Evolutionary conservation across 2,888 invertebrate genomes (phyloP).

Genomic region (Adela reaumurella): DNA sequence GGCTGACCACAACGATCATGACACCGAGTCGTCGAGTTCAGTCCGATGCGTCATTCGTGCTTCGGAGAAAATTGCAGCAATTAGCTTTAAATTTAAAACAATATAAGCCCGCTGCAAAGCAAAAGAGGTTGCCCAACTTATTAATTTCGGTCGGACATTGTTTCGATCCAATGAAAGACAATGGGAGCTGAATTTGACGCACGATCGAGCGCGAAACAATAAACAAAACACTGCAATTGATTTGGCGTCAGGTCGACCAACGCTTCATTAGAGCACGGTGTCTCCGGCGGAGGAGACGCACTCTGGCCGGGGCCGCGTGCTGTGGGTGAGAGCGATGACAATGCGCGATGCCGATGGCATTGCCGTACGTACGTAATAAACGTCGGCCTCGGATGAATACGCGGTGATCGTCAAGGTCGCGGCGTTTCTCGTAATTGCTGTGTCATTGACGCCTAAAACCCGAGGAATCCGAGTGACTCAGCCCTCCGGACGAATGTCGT

Average conservation of each 20-base stretch:
- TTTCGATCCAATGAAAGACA: not conserved
- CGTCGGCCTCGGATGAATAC: not conserved
- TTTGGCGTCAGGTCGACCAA: not conserved
- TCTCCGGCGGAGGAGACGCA: no score
- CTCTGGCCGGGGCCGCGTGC: no score
- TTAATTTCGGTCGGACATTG: not conserved
- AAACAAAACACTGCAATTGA: not conserved
- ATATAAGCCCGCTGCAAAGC: not conserved
- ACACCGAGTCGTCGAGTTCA: no score
- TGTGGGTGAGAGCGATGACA: not conserved
- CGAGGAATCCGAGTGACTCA: not conserved
- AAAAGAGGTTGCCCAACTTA: not conserved
- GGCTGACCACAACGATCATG: no score
- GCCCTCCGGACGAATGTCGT: not conserved
- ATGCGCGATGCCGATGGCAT: no score
- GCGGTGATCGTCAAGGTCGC: not conserved
- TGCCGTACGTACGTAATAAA: not conserved
- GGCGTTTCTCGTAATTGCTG: not conserved
- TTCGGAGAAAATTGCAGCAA: not conserved
- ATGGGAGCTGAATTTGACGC: not conserved
- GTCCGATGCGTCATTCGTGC: not conserved
- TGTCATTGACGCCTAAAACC: not conserved
- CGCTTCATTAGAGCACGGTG: not conserved
- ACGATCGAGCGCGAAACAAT: not conserved
- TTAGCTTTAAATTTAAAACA: not conserved